Conservation (phyloP, 2,888 invertebrate species). For the Acrobasis consociella region DNA sequence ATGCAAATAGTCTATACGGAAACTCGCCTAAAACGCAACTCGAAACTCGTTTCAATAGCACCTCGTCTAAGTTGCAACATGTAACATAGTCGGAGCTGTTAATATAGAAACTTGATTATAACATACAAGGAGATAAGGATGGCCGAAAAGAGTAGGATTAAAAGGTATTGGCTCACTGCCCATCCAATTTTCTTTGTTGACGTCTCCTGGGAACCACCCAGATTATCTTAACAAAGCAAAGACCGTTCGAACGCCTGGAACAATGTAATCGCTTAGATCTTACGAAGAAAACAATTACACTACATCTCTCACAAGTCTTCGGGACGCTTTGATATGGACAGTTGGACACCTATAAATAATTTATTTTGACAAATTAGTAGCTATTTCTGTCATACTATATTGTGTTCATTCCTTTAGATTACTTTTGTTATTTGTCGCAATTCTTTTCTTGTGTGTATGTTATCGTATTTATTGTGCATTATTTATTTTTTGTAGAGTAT, state of each 20-base stretch:
- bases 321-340: constrained; percentile 7
- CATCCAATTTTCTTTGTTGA: constrained; percentile 83
- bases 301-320: constrained; percentile 48
- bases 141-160: constrained; percentile 78
- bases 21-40: no score
- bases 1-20: no score
- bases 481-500: no score
- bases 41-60: no score
- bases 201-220: constrained; percentile 70
- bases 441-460: not conserved
- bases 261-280: constrained; percentile 62
- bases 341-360: constrained; percentile 5
- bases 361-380: constrained; percentile 2
- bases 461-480: no score
- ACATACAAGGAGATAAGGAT: constrained; percentile 68
- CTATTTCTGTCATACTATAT: not conserved
- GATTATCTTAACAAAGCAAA: constrained; percentile 80
- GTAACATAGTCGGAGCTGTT: not conserved
- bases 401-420: not conserved
- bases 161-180: constrained; percentile 80
- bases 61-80: no score
- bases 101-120: constrained; percentile 54
- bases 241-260: constrained; percentile 64
- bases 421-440: not conserved
- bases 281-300: constrained; percentile 58